Evolutionary conservation across 1,140 invertebrate genomes (phyloP).

Genomic region (Eufriesea mexicana): DNA sequence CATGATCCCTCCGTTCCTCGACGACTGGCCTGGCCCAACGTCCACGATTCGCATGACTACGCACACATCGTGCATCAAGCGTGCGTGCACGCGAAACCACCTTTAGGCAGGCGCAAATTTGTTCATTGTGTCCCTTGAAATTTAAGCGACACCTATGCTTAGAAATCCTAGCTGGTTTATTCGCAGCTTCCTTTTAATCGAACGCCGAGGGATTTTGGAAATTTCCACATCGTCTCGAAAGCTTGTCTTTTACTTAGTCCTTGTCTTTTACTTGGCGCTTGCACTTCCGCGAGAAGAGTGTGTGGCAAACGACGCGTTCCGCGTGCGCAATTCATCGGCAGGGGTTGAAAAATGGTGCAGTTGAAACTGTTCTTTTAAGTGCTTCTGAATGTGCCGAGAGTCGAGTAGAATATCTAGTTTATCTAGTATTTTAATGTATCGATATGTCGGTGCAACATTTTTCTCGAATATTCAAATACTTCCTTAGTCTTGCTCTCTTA

Average conservation of each 20-base stretch:
- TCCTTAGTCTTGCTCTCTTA: no score
- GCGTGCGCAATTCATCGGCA: no score
- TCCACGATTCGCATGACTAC: conserved; percentile 47
- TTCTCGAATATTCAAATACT: no score
- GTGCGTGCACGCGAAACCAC: conserved; percentile 9
- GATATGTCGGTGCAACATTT: no score
- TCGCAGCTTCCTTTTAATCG: neutral
- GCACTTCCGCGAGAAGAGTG: no score
- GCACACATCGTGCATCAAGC: conserved; percentile 27
- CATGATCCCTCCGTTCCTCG: conserved; percentile 43
- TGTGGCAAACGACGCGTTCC: no score
- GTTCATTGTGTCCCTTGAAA: neutral
- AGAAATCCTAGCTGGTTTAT: neutral
- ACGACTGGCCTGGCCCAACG: conserved; percentile 5
- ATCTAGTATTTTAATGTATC: no score
- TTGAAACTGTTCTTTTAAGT: no score
- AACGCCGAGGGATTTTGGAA: neutral
- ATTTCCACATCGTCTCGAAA: neutral
- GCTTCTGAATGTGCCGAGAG: no score
- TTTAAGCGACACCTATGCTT: conserved; percentile 1
- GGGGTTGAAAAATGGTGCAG: no score
- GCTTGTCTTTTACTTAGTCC: no score
- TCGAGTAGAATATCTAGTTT: no score
- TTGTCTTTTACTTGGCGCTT: neutral
- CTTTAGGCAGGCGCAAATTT: neutral